phyloP scores from a whole-genome alignment of 2,888 invertebrate species.

The Cheilosia grossa region DNA sequence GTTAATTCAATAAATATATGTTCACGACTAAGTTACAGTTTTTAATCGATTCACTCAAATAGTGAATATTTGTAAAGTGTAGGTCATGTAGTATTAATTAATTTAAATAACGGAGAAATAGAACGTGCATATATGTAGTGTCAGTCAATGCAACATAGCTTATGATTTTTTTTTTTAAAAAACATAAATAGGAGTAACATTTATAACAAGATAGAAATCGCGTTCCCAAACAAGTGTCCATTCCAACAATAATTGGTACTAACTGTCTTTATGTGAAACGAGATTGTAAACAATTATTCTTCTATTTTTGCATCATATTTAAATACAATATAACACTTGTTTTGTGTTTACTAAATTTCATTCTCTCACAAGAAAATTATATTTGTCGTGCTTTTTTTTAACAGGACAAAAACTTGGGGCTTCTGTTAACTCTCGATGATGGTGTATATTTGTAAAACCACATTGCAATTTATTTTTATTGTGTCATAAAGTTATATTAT shows the following conservation, averaged over 20 bases:
- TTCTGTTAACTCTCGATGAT: not conserved
- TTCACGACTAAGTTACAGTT: conserved; percentile 61
- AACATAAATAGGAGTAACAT: conserved; percentile 3
- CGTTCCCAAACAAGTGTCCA: conserved; percentile 31
- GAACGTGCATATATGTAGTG: not conserved
- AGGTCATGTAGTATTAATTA: conserved; percentile 43
- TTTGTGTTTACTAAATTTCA: not conserved
- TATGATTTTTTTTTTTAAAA: not conserved
- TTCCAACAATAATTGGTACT: conserved; percentile 21
- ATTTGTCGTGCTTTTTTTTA: not conserved
- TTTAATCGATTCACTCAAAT: conserved; percentile 48
- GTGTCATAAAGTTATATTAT: conserved; percentile 13
- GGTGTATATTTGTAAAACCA: conserved; percentile 1
- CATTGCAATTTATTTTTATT: conserved; percentile 4
- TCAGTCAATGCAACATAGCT: conserved; percentile 16
- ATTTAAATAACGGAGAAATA: conserved; percentile 1
- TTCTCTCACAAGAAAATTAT: not conserved
- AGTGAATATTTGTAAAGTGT: conserved; percentile 33
- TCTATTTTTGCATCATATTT: conserved; percentile 2
- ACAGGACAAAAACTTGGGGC: not conserved
- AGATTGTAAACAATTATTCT: not conserved
- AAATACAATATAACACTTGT: conserved; percentile 4
- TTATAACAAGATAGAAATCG: conserved; percentile 1
- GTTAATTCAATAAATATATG: conserved; percentile 31
- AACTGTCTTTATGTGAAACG: conserved; percentile 3